phyloP scores from a whole-genome alignment of 2,888 invertebrate genomes.

The Idaea dimidiata region DNA sequence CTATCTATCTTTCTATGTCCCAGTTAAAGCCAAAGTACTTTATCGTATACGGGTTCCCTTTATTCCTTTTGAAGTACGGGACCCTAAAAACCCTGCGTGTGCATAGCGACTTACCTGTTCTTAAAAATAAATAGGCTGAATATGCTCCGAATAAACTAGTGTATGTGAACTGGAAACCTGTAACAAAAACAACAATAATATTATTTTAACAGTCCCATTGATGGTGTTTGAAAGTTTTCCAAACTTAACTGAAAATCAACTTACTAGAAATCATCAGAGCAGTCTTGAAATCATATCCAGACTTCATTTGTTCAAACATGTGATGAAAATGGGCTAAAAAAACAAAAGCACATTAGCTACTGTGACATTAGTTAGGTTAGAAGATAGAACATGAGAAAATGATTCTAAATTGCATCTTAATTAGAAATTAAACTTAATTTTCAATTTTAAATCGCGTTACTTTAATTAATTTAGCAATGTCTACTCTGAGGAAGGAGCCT shows the following conservation, averaged over 20 bases:
- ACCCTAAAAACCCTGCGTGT: background rate
- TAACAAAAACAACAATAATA: constrained; percentile 35
- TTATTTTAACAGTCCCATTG: background rate
- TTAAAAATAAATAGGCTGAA: constrained; percentile 94
- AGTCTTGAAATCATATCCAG: constrained; percentile 85
- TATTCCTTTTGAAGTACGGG: background rate
- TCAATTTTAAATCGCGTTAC: no score
- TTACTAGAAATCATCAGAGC: constrained; percentile 88
- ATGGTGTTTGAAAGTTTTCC: background rate
- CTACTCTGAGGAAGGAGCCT: no score
- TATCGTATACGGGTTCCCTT: no score
- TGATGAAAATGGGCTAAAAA: constrained; percentile 95
- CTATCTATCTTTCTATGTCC: no score
- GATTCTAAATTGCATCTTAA: no score
- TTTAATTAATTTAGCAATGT: no score
- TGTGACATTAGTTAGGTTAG: no score
- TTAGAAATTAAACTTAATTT: no score
- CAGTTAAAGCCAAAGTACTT: no score
- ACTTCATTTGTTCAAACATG: constrained; percentile 88
- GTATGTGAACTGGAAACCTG: constrained; percentile 93
- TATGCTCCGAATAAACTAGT: constrained; percentile 97
- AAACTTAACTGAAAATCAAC: constrained; percentile 49
- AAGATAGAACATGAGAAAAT: no score
- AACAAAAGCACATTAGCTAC: constrained; percentile 6
- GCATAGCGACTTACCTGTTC: constrained; percentile 83